Evolutionary conservation across 2,888 invertebrate genomes (phyloP).

Genomic region (Heteromyza rotundicornis): DNA sequence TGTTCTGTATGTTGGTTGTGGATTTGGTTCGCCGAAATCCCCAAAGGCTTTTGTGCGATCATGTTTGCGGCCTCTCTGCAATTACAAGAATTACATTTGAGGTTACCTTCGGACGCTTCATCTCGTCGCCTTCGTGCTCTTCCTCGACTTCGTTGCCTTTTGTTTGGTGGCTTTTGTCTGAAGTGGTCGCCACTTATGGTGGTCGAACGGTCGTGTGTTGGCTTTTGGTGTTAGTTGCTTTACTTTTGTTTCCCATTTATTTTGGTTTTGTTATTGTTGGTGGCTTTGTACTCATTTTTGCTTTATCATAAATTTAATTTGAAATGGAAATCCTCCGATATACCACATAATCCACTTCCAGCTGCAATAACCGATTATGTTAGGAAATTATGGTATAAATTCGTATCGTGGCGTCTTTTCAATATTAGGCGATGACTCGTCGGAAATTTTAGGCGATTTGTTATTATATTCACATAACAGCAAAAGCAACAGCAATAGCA

Average conservation of each 20-base stretch:
- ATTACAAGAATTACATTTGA: constrained; percentile 33
- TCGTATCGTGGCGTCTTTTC: constrained; percentile 32
- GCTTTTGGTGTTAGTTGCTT: constrained; percentile 13
- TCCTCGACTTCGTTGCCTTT: background rate
- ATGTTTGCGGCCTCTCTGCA: constrained; percentile 22
- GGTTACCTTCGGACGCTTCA: no score
- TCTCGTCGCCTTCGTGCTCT: constrained; percentile 9
- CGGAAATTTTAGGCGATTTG: constrained; percentile 20
- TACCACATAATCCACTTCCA: constrained; percentile 38
- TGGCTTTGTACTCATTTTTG: constrained; percentile 32
- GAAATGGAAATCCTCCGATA: constrained; percentile 53
- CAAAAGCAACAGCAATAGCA: no score
- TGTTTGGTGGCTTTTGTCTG: constrained; percentile 10
- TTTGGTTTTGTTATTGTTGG: background rate
- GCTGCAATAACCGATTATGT: constrained; percentile 47
- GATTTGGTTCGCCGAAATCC: constrained; percentile 21
- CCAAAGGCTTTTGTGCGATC: constrained; percentile 25
- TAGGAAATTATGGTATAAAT: constrained; percentile 46
- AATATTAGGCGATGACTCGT: constrained; percentile 51
- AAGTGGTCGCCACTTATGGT: constrained; percentile 16
- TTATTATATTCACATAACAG: background rate
- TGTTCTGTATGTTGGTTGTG: background rate
- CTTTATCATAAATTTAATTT: constrained; percentile 56
- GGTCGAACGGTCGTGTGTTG: constrained; percentile 24
- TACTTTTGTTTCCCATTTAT: no score